Conservation (phyloP, 2,113 vertebrate genomes). For the Scytalopus superciliaris region DNA sequence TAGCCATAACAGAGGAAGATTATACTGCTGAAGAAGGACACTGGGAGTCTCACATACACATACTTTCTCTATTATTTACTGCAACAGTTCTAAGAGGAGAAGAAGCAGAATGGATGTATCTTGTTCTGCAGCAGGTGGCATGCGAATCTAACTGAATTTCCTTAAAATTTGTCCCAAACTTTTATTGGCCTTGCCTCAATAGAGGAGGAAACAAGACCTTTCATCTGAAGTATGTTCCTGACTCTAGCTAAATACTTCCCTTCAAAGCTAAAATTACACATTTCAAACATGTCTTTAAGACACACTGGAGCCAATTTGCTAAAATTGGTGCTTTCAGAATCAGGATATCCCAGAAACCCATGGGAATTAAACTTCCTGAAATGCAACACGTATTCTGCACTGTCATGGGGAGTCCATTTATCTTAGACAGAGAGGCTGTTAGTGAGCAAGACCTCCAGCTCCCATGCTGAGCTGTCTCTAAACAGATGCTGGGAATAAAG, state of each 20-base stretch:
- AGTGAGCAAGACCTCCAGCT: neutral
- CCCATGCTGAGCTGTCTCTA: neutral
- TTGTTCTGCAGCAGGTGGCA: constrained; percentile 30
- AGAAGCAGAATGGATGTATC: neutral
- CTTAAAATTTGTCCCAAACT: neutral
- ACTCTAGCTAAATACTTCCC: constrained; percentile 29
- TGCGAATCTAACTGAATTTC: neutral
- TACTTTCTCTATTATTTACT: neutral
- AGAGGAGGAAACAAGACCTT: neutral
- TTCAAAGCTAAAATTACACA: constrained; percentile 43
- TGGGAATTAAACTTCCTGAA: neutral
- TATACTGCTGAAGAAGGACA: neutral
- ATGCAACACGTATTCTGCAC: neutral
- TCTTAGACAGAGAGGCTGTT: neutral
- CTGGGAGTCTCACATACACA: neutral
- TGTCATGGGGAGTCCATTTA: neutral
- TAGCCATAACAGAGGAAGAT: neutral
- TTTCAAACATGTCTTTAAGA: constrained; percentile 21
- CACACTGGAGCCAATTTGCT: constrained; percentile 12
- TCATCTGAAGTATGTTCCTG: constrained; percentile 8
- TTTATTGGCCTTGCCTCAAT: neutral
- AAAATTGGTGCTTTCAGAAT: constrained; percentile 19
- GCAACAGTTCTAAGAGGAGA: neutral
- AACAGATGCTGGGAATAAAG: neutral
- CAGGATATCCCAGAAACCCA: neutral